Evolutionary conservation across 2,888 invertebrate species (phyloP).

Genomic region (Dascillus cervinus): DNA sequence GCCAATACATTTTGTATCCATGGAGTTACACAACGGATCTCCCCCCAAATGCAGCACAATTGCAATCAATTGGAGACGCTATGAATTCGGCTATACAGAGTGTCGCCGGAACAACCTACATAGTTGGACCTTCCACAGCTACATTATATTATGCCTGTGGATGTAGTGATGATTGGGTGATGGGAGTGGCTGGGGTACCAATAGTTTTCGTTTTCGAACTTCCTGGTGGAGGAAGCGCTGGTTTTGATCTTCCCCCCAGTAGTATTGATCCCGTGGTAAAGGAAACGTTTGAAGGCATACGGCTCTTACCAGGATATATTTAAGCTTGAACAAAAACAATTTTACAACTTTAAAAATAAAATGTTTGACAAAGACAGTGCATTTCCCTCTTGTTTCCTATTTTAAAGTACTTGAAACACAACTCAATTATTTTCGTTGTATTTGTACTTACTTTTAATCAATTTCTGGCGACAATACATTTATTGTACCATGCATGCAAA

Average conservation of each 20-base stretch:
- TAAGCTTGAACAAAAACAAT: no score
- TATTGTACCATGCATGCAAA: no score
- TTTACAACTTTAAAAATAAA: no score
- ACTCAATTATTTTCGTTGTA: no score
- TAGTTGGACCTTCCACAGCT: constrained; percentile 41
- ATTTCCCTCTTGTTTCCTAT: no score
- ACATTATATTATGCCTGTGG: constrained; percentile 52
- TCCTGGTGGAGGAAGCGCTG: constrained; percentile 44
- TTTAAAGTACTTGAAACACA: no score
- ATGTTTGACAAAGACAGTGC: no score
- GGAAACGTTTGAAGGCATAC: constrained; percentile 56
- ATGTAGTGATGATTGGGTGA: constrained; percentile 60
- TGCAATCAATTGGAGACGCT: constrained; percentile 41
- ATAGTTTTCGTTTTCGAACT: constrained; percentile 58
- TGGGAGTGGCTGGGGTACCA: constrained; percentile 47
- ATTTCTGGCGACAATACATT: no score
- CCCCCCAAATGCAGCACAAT: constrained; percentile 44
- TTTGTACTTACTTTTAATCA: no score
- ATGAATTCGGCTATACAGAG: constrained; percentile 42
- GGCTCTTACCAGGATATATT: no score
- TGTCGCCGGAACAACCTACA: constrained; percentile 40
- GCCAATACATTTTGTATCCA: constrained; percentile 59
- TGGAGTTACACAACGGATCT: constrained; percentile 55
- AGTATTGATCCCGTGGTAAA: constrained; percentile 49
- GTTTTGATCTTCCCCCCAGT: constrained; percentile 50